Base-by-base conservation (phyloP, 1,140 invertebrate species). In the Elymnias hypermnestra region DNA sequence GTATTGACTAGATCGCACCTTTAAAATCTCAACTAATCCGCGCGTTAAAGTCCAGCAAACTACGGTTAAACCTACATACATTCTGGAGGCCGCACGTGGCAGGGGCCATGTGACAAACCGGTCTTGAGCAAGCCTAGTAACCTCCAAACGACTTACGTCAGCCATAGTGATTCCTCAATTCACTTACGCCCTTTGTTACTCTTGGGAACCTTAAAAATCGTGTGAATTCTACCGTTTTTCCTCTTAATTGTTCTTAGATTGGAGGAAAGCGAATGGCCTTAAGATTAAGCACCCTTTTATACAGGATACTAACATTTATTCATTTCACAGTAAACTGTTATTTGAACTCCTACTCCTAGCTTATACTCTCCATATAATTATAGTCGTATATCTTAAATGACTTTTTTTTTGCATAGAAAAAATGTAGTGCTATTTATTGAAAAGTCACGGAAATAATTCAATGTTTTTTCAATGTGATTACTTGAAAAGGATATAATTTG, bases 71-170 rank as follows among this genome's bases (percentile, higher is more conserved):
- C n/a, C n/a, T 38, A 45, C 42, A 41, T 49, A 41, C 35, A 59
- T 66, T 72, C 58, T 69, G 63, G 75, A 72, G 69, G 77, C 69
- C 70, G 73, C 82, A 85, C 82, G 82, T 85, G 82, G 75, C 61
- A 31, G 29, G 21, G 51, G 36, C 75, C 82, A 85, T 85, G 77
- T 83, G 78, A 79, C 64, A 76, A 82, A 85, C 82, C 82, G 82
- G 82, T 85, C 66, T 53, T 38, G 43, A 45, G 53, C 68, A 62
- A 72, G 65, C 78, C 78, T 70, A 85, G 72, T 85, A 83, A 85
- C 82, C 82, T 85, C 78, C 67, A 83, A 84, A 78, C 72, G 68
- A 72, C 72, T 72, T 72, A 70, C 60, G 67, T 72, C 63, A 66
- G 56, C 59, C 50, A 42, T 63, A 53, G 63, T 66, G 61, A 78